These are phyloP conservation scores for Apotomis betuletana DNA, from an alignment of 2,888 invertebrate genomes.

Conservation along the genomic window DNA sequence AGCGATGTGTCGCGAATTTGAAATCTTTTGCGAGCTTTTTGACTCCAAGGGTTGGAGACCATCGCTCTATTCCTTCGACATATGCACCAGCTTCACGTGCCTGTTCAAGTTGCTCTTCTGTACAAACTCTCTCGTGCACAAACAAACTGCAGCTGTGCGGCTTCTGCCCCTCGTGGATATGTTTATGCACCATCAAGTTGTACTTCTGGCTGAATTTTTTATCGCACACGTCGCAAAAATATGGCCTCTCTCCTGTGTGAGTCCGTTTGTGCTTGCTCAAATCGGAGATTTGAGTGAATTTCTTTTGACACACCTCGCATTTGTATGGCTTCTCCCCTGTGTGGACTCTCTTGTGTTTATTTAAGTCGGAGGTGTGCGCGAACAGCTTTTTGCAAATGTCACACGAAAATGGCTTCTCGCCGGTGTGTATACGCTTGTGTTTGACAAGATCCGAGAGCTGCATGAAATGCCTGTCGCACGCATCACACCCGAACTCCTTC, in stretches of 20 bases:
- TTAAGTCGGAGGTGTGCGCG: constrained; percentile 42
- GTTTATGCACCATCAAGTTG: neutral
- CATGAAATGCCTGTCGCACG: neutral
- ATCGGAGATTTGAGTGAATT: neutral
- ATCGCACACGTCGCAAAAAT: neutral
- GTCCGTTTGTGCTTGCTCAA: neutral
- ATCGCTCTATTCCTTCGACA: neutral
- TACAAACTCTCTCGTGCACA: neutral
- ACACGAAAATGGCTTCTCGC: constrained; percentile 43
- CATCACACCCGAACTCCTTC: neutral
- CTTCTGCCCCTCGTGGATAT: neutral
- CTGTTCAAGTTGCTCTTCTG: neutral
- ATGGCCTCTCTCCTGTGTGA: neutral
- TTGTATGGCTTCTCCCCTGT: constrained; percentile 43
- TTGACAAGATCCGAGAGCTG: constrained; percentile 34
- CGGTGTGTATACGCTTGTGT: constrained; percentile 43
- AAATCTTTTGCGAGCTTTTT: no score
- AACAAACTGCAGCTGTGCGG: neutral
- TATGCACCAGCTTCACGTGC: neutral
- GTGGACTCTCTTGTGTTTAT: constrained; percentile 41
- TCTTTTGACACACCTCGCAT: constrained; percentile 35
- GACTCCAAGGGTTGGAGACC: no score
- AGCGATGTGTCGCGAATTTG: no score
- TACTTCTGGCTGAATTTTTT: neutral
- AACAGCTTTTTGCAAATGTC: constrained; percentile 39